These are phyloP conservation scores for Limnodromus scolopaceus DNA, from an alignment of 2,797 vertebrate species.

Conservation along the genomic window DNA sequence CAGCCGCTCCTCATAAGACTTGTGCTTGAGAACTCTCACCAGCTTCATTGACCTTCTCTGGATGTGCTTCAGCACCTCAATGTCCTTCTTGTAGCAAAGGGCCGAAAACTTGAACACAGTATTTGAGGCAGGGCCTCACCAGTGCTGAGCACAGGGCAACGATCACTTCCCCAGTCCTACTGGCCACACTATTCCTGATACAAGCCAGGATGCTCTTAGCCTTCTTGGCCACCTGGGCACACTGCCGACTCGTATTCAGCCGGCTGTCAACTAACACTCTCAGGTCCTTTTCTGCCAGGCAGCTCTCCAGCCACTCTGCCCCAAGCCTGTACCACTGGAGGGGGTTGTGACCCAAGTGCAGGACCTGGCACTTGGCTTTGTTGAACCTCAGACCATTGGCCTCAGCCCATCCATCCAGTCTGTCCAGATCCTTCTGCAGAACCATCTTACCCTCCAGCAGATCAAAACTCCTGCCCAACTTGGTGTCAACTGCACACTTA, in stretches of 20 bases:
- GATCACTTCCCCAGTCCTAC: too few species aligned
- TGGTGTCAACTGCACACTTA: not conserved
- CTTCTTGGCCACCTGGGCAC: not conserved
- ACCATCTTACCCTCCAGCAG: not conserved
- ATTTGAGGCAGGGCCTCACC: not conserved
- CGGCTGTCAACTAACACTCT: rapidly evolving
- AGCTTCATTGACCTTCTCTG: not conserved
- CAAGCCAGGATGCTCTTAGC: not conserved
- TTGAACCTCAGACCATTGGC: rapidly evolving
- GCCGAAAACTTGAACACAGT: not conserved
- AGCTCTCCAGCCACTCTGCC: not conserved
- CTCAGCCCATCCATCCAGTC: rapidly evolving
- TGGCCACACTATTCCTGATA: not conserved
- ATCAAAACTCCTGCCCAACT: not conserved
- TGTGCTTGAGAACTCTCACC: not conserved
- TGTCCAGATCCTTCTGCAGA: not conserved
- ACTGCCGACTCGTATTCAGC: not conserved
- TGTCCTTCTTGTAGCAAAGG: too few species aligned
- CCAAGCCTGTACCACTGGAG: rapidly evolving
- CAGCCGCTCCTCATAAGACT: rapidly evolving
- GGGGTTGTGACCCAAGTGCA: not conserved
- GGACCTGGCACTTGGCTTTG: rapidly evolving
- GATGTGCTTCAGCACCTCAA: rapidly evolving
- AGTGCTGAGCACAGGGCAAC: rapidly evolving
- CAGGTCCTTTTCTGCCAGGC: not conserved